Conservation (phyloP, 2,113 vertebrate species). For the Rostratula benghalensis region DNA sequence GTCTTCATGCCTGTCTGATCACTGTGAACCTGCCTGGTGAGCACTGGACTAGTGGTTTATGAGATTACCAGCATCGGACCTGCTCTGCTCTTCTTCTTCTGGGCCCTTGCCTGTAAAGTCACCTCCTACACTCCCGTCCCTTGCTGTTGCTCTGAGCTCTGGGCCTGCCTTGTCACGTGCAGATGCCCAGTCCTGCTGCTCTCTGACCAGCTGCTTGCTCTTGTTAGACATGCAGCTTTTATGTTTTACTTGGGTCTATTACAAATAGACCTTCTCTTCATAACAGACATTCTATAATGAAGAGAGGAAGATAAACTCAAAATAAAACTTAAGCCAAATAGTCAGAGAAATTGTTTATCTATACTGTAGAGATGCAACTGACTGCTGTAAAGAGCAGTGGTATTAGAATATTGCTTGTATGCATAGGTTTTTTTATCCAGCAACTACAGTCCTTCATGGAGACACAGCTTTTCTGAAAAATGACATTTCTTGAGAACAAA, state of each 20-base stretch:
- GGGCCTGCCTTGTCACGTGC: background rate
- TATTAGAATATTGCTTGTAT: background rate
- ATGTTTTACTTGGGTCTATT: background rate
- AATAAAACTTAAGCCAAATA: background rate
- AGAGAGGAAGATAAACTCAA: background rate
- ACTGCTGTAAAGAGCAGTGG: background rate
- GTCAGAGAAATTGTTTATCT: background rate
- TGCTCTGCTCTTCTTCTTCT: background rate
- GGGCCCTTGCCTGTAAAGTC: too few relatives aligned
- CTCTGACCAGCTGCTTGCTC: background rate
- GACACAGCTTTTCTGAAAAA: background rate
- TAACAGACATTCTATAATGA: background rate
- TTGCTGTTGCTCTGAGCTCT: background rate
- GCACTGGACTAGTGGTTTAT: too few relatives aligned
- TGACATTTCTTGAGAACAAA: background rate
- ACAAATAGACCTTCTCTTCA: background rate
- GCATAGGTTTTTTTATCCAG: background rate
- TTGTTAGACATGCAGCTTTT: background rate
- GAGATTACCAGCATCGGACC: background rate
- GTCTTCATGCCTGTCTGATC: background rate
- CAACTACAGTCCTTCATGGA: background rate
- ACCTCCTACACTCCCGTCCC: too few relatives aligned
- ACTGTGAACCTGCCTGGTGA: background rate
- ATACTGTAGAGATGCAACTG: background rate
- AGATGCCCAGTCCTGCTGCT: accelerated